Conservation (phyloP, 2,888 invertebrate species). For the Eucera pruinosa region DNA sequence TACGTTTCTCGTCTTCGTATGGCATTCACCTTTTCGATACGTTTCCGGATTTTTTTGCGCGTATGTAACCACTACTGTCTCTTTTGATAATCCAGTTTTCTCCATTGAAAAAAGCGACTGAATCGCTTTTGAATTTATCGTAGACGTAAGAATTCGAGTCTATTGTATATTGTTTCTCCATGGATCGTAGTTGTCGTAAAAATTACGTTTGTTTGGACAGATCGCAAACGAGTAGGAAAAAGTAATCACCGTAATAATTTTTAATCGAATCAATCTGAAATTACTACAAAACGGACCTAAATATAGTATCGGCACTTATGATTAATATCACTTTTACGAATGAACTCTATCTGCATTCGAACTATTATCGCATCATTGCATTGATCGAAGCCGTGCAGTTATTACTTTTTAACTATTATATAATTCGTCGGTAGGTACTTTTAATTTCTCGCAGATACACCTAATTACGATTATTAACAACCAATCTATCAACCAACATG, state of each 20-base stretch:
- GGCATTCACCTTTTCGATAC: constrained; percentile 54
- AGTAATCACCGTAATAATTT: not conserved
- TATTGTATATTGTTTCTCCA: not conserved
- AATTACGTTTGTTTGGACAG: not conserved
- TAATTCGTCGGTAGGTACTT: too few relatives aligned
- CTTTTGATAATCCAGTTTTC: constrained; percentile 31
- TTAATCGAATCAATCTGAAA: constrained; percentile 10
- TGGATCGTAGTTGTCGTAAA: not conserved
- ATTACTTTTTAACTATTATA: not conserved
- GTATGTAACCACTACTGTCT: too few relatives aligned
- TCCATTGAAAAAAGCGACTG: not conserved
- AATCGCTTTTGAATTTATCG: constrained; percentile 26
- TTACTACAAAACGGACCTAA: not conserved
- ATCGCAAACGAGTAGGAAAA: not conserved
- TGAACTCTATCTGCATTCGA: constrained; percentile 4
- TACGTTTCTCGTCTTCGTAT: constrained; percentile 49
- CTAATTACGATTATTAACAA: too few relatives aligned
- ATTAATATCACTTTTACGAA: not conserved
- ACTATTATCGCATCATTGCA: not conserved
- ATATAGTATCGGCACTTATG: not conserved
- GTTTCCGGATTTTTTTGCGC: constrained; percentile 52
- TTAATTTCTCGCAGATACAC: too few relatives aligned
- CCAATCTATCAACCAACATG: too few relatives aligned
- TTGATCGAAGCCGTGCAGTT: not conserved
- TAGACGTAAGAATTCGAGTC: not conserved